Evolutionary conservation across 2,797 vertebrate genomes (phyloP).

Genomic region (Enteromius radiatus): DNA sequence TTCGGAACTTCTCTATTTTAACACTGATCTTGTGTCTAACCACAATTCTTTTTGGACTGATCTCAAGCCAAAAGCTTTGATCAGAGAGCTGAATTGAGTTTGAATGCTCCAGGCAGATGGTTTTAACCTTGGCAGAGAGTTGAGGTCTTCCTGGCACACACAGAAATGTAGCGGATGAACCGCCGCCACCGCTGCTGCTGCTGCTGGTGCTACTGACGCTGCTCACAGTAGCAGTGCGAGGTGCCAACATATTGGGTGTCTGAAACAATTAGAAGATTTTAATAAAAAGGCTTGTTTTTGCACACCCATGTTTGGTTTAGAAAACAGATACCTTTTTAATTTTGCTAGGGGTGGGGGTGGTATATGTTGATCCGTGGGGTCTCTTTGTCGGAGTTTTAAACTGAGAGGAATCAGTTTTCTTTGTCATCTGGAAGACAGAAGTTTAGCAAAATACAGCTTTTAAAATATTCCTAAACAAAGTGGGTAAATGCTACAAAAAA

Average conservation of each 20-base stretch:
- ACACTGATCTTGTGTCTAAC: neutral
- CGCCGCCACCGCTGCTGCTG: constrained; percentile 27
- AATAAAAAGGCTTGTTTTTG: neutral
- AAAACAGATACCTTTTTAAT: constrained; percentile 58
- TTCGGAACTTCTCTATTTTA: neutral
- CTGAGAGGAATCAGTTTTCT: constrained; percentile 56
- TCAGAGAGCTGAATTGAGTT: neutral
- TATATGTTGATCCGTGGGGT: constrained; percentile 38
- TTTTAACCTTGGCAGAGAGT: constrained; percentile 57
- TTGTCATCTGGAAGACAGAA: constrained; percentile 59
- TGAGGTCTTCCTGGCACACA: constrained; percentile 63
- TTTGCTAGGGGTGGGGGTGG: constrained; percentile 62
- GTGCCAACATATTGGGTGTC: constrained; percentile 49
- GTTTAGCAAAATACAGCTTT: neutral
- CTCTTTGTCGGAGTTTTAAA: constrained; percentile 68
- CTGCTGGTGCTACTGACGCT: constrained; percentile 14
- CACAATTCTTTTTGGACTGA: neutral
- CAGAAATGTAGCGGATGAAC: constrained; percentile 55
- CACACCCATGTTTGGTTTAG: neutral
- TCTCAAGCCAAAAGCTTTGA: constrained; percentile 2
- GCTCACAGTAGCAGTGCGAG: constrained; percentile 42
- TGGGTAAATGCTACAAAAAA: neutral
- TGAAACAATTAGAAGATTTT: neutral
- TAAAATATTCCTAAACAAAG: neutral
- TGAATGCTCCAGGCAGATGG: too few relatives aligned